Evolutionary conservation across 2,113 vertebrate species (phyloP).

Genomic region (Rhinichthys klamathensis): DNA sequence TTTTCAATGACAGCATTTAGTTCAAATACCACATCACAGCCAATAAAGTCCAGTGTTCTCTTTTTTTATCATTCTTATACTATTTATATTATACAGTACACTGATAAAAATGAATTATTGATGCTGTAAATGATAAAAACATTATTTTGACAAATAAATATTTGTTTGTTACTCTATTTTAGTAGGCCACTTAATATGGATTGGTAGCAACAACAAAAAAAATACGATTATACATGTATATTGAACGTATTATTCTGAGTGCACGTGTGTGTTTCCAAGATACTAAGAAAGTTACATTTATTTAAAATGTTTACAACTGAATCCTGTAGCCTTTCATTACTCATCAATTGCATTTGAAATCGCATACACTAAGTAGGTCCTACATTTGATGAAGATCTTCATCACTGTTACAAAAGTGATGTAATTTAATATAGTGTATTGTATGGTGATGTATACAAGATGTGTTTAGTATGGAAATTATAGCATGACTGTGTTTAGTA

Average conservation of each 20-base stretch:
- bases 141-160: neutral
- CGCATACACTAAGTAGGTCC: too few relatives aligned
- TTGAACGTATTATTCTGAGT: neutral
- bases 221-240: neutral
- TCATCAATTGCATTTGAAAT: too few relatives aligned
- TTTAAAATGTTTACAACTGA: neutral
- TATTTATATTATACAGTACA: neutral
- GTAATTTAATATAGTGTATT: too few relatives aligned
- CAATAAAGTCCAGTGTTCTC: neutral
- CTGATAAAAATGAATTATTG: neutral
- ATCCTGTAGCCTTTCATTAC: too few relatives aligned
- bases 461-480: too few relatives aligned
- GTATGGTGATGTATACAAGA: too few relatives aligned
- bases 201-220: neutral
- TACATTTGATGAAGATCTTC: too few relatives aligned
- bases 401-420: too few relatives aligned
- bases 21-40: neutral
- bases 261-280: neutral
- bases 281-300: neutral
- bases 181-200: neutral
- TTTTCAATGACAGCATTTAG: slow-evolving; percentile 8
- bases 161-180: neutral
- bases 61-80: neutral
- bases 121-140: neutral
- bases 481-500: too few relatives aligned